A percentile compares a stretch with the other conserved stretches of the same genome.
These are phyloP conservation scores for Thamnaconus septentrionalis DNA, from an alignment of 2,113 vertebrate genomes.

Conservation along the genomic window DNA sequence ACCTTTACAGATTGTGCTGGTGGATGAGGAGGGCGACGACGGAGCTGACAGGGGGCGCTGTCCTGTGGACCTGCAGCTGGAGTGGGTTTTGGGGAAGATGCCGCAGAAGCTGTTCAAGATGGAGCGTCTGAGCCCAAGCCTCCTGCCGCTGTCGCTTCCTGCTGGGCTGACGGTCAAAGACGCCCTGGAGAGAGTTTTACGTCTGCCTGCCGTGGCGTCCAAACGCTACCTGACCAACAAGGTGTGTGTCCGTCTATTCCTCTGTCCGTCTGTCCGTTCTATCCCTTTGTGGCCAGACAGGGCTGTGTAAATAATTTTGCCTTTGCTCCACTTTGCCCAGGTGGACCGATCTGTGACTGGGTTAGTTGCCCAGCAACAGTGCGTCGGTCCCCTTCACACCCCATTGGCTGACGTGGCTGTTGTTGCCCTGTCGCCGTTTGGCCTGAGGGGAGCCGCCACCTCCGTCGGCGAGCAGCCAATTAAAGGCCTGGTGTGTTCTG, in stretches of 20 bases:
- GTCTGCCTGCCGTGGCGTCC: constrained; percentile 87
- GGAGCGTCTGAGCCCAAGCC: constrained; percentile 46
- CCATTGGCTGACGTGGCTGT: constrained; percentile 90
- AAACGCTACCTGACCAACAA: constrained; percentile 95
- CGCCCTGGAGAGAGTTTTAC: constrained; percentile 83
- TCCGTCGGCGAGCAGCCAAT: constrained; percentile 92
- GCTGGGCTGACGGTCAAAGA: constrained; percentile 69
- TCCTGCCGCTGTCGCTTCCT: constrained; percentile 78
- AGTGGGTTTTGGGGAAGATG: constrained; percentile 94
- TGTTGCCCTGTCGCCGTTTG: constrained; percentile 85
- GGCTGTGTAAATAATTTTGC: background rate
- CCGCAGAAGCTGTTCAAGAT: constrained; percentile 87
- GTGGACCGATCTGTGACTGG: constrained; percentile 94
- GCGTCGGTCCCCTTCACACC: constrained; percentile 91
- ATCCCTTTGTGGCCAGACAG: background rate
- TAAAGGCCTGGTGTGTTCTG: constrained; percentile 86
- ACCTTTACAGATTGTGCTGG: constrained; percentile 76
- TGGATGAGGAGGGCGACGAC: constrained; percentile 62
- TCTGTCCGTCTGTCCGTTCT: background rate
- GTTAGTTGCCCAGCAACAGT: constrained; percentile 94
- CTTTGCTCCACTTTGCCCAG: constrained; percentile 56
- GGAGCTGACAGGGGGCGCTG: constrained; percentile 14
- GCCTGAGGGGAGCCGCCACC: constrained; percentile 83
- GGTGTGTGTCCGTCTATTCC: constrained; percentile 63
- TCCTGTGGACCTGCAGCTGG: constrained; percentile 87